Evolutionary conservation across 2,888 invertebrate species (phyloP), one percentile per base, ranked within the genome.

Genomic region (Ypsolopha scabrella): DNA sequence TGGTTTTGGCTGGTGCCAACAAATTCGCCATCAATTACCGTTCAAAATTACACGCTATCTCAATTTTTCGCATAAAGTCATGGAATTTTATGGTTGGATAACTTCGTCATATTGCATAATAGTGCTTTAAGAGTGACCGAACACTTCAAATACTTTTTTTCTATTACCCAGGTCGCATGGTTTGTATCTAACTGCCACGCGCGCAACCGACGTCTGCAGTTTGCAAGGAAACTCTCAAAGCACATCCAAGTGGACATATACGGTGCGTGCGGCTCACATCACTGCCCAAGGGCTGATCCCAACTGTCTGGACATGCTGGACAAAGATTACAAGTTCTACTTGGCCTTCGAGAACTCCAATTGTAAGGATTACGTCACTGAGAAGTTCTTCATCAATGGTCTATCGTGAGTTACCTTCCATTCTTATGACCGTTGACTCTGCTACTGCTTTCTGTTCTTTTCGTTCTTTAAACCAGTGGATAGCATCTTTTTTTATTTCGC

Each of bases 111-210:
- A 3, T n/a, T n/a, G n/a, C n/a, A n/a, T n/a, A n/a, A n/a, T n/a
- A n/a, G n/a, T n/a, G n/a, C n/a, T n/a, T n/a, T n/a, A n/a, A n/a
- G n/a, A n/a, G n/a, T n/a, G n/a, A n/a, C n/a, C n/a, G n/a, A n/a
- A 24, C 24, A 4, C 24, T 24, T 4, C 2, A 24, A 24, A 24
- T 24, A 24, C 24, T 24, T 24, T n/a, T n/a, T n/a, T 3, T 24
- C 24, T 24, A 24, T 24, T 24, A 24, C 10, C 3, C 66, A 90
- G 91, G 93, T 98, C 6, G 98, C 98, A 51, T 98, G 98, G 98
- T 98, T 98, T 81, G 98, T 98, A 51, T 98, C 98, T 39, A 98
- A 98, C 80, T 98, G 98, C 72, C 95, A 94, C 57, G 97, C 98
- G 4, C 90, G 95, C 51, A 98, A 98, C 75, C 93, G 93, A 3